Evolutionary conservation across 2,797 vertebrate species (phyloP).

Genomic region (Coregonus sp.): DNA sequence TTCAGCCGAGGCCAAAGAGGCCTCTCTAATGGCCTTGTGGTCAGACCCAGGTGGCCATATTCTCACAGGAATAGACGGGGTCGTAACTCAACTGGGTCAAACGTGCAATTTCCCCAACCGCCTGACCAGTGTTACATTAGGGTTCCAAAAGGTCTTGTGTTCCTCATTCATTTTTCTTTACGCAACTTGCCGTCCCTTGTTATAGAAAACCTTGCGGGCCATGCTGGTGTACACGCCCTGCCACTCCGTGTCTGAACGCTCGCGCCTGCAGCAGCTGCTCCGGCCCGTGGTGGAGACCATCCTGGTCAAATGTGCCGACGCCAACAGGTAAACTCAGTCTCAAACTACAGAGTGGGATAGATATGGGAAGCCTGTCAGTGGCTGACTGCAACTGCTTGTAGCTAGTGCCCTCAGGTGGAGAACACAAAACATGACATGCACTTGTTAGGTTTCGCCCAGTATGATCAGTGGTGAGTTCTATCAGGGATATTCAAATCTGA

Average conservation of each 20-base stretch:
- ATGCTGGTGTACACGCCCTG: conserved; percentile 91
- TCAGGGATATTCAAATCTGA: not conserved
- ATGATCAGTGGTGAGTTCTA: not conserved
- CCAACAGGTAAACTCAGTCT: conserved; percentile 78
- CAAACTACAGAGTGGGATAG: not conserved
- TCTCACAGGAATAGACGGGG: conserved; percentile 17
- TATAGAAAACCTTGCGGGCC: conserved; percentile 87
- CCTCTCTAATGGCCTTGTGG: not conserved
- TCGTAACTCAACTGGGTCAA: conserved; percentile 26
- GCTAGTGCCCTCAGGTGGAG: conserved; percentile 47
- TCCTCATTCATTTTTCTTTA: not conserved
- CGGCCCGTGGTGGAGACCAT: conserved; percentile 88
- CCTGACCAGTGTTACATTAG: not conserved
- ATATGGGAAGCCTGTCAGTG: not conserved
- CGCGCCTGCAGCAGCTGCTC: conserved; percentile 84
- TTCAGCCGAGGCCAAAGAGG: not conserved
- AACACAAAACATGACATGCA: not conserved
- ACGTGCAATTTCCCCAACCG: conserved; percentile 3
- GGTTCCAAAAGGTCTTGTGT: not conserved
- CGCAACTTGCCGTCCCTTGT: not conserved
- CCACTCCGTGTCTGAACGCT: conserved; percentile 79
- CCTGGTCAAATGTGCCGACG: conserved; percentile 88
- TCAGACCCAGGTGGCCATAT: not conserved
- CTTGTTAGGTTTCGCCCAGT: not conserved
- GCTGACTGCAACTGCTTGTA: not conserved